A percentile compares a stretch with the other conserved stretches of the same genome.
Evolutionary conservation across 2,888 invertebrate genomes (phyloP).

Genomic region (Junonia oenone): DNA sequence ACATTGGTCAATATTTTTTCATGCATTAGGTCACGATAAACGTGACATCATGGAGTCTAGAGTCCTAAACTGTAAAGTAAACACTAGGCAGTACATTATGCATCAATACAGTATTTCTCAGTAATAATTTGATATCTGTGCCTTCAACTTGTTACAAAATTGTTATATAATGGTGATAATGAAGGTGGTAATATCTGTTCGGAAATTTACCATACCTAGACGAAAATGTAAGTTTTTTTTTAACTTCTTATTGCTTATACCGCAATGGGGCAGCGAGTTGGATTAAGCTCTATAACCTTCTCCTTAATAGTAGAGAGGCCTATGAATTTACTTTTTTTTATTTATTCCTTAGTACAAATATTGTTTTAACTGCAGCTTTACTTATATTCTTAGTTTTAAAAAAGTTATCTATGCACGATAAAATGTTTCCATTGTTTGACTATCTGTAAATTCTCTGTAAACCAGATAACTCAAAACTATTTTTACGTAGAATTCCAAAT

Average conservation of each 20-base stretch:
- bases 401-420: background rate
- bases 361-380: too few species aligned
- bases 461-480: background rate
- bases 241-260: too few species aligned
- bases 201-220: conserved; percentile 9
- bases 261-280: too few species aligned
- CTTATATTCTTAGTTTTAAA: too few species aligned
- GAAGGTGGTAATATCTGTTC: conserved; percentile 23
- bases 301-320: too few species aligned
- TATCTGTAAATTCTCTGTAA: background rate
- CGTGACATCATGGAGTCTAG: conserved; percentile 48
- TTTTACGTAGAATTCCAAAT: background rate
- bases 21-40: conserved; percentile 36
- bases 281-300: too few species aligned
- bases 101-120: conserved; percentile 20
- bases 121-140: conserved; percentile 16
- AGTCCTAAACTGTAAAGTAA: conserved; percentile 39
- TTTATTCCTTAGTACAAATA: too few species aligned
- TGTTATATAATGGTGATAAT: too few species aligned
- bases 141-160: conserved; percentile 13
- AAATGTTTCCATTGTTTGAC: background rate
- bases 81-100: conserved; percentile 31
- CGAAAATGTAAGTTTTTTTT: conserved; percentile 24
- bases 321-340: too few species aligned
- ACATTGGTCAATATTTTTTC: conserved; percentile 37